Base-by-base conservation (phyloP, 2,113 vertebrate species). In the Furnarius figulus region DNA sequence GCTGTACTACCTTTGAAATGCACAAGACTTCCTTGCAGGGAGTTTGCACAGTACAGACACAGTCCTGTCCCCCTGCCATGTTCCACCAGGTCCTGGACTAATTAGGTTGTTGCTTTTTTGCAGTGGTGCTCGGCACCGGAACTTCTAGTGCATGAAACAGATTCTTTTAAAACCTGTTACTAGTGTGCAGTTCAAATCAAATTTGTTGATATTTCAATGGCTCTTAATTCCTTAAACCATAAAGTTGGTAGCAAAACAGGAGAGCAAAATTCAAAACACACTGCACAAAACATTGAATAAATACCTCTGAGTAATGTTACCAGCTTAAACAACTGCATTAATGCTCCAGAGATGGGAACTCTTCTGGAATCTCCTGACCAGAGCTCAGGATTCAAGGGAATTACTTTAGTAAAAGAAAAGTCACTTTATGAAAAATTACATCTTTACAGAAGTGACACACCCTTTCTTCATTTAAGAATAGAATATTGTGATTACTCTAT, bases 141-240 rank as follows among this genome's bases (percentile, higher is more conserved):
- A 94, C 92, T 94, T 89, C 87, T 97, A 97, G 95, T 95, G 87
- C 70, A 88, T 95, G 81, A 79, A 90, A 95, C 93, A 92, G 92
- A 68, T 97, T 93, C 56, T 88, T 94, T 84, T 79, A 55, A 90
- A 96, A 85, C 76, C 88, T 95, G 93, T 91, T 58, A 49, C 78
- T 96, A 87, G 93, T 89, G 94, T 96, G 87, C 93, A 94, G 93
- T 95, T 97, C 91, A 95, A 90, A 92, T 97, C 89, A 58, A 86
- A 92, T 77, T 62, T 9, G 16, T 82, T 93, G 83, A 70, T 80
- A 93, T 81, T 95, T 72, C 92, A 96, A 96, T 95, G 93, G 97
- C 96, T 98, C 95, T 97, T 95, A 97, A 95, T 93, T 97, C 96
- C 97, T 95, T 95, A 94, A 96, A 75, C 83, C 47, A 17, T 79